These are phyloP conservation scores for Aegithalos caudatus DNA, from an alignment of 2,113 vertebrate species.

Conservation along the genomic window DNA sequence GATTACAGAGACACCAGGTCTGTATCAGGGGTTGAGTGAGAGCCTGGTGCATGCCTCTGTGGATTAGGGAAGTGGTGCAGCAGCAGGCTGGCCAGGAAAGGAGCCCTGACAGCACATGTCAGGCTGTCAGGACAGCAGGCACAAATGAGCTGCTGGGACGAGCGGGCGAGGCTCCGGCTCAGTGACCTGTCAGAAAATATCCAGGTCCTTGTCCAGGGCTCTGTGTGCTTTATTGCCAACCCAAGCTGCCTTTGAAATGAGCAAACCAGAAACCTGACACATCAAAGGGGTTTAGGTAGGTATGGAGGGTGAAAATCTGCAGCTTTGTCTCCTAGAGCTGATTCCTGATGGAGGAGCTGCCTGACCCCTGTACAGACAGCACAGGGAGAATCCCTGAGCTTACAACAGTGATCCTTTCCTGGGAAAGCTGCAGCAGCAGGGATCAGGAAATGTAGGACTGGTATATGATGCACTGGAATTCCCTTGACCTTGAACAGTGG, in stretches of 20 bases:
- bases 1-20: not conserved
- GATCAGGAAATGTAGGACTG: not conserved
- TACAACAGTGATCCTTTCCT: not conserved
- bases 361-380: not conserved
- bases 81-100: not conserved
- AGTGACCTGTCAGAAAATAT: conserved; percentile 33
- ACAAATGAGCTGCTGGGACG: conserved; percentile 6
- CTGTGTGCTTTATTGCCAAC: not conserved
- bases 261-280: not conserved
- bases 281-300: not conserved
- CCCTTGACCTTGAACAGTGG: not conserved
- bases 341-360: not conserved
- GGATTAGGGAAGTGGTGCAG: not conserved
- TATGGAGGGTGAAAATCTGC: not conserved
- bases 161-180: not conserved
- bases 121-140: not conserved
- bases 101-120: conserved; percentile 12
- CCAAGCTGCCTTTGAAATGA: not conserved
- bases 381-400: not conserved
- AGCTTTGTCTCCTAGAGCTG: not conserved
- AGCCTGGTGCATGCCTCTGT: not conserved
- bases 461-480: not conserved
- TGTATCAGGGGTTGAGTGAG: not conserved
- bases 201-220: not conserved
- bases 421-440: not conserved